Evolutionary conservation across 2,797 vertebrate genomes (phyloP), one percentile per base, ranked within the genome.

Genomic region (Echiichthys vipera): DNA sequence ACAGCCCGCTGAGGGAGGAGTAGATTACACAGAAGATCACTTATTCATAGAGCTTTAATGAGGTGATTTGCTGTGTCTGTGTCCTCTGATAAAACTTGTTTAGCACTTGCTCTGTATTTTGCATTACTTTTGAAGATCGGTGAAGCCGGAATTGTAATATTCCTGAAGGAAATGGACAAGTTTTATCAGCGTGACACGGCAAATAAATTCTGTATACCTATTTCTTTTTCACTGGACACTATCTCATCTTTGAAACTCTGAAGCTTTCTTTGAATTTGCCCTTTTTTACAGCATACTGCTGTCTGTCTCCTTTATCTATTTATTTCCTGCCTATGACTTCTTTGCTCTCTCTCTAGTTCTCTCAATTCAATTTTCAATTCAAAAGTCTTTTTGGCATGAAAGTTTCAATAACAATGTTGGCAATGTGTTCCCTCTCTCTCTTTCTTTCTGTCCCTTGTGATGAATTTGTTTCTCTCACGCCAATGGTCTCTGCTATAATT

Each of bases 1-100:
- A 95, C 20, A 96, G 93, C 9, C 98, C 98, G 0, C 98, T 99
- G 91, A 50, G 30, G 57, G 25, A 47, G 13, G 40, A 62, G 46
- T 2, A 40, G 61, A 68, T 72, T 25, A 62, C 37, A 80, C 47
- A 80, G 43, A 46, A 47, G 71, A 56, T 67, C 34, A 84, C 34
- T 72, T 71, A 77, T 73, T 81, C 47, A 80, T 61, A 25, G 42
- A 53, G 63, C 27, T 55, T 68, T 46, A 74, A 75, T 58, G 20
- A 36, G 57, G 13, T 53, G 37, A 64, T 80, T 75, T 81, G 34
- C 45, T 75, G 45, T 40, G 36, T 64, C 49, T 10, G 3, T 49
- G 51, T 59, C 49, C 30, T 14, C 58, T 58, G 53, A 76, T 65
- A 62, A 58, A 87, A 67, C 65, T 17, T 53, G 20, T 59, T 67